Base-by-base conservation (phyloP, 1,140 invertebrate genomes). In the Bombus waltoni region DNA sequence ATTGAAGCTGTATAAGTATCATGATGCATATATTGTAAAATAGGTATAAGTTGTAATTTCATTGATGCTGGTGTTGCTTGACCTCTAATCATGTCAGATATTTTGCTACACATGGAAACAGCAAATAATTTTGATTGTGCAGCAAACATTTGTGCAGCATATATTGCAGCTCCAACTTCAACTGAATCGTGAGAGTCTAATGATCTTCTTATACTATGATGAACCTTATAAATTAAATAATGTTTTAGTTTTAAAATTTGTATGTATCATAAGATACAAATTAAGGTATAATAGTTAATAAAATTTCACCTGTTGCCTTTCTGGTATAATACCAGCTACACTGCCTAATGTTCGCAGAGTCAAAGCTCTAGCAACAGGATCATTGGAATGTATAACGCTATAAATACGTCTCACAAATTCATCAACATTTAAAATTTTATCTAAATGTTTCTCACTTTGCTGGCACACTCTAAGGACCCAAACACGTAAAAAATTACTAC, bases 361-460 rank as follows among this genome's bases (percentile, higher is more conserved):
- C 1, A 99, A 95, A 2, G 98, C 98, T 92, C 99, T 96, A 0
- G 99, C 99, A 57, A 99, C 97, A 0, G 98, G 98, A 96, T 99
- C 99, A 95, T 99, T 99, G 9, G 98, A 99, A 94, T 99, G 98
- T 92, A 98, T 98, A 2, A 99, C 99, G 94, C 98, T 98, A 92
- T 98, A 99, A n/a, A 99, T 97, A 90, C 98, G 96, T 80, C 98
- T 96, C 3, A 99, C 97, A 96, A 99, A 99, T 94, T 99, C 99
- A 93, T 99, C 99, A 15, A 99, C 98, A 95, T 99, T 99, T 13
- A 99, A 95, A 87, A 99, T 99, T 96, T 99, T 99, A 93, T 99
- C 98, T 62, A 99, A 95, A 95, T 99, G 99, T 93, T 99, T 99
- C 93, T 99, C 98, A 94, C 98, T 99, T 92, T 99, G 98, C 91